Evolutionary conservation across 2,113 vertebrate genomes (phyloP).

Genomic region (Gambusia affinis): DNA sequence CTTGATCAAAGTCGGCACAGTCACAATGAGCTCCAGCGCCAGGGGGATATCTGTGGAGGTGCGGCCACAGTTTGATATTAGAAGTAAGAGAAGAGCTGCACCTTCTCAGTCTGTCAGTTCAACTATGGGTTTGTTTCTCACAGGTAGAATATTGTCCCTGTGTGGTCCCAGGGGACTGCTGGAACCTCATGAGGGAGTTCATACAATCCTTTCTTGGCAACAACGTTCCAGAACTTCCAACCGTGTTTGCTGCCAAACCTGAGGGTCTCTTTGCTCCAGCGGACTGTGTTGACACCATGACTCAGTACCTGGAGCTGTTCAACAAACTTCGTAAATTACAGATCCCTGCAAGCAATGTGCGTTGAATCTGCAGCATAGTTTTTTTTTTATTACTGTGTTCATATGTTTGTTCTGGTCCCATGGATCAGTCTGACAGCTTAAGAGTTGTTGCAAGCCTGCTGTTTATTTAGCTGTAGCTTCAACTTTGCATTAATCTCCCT

Average conservation of each 20-base stretch:
- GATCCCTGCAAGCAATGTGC: conserved; percentile 87
- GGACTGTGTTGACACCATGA: conserved; percentile 90
- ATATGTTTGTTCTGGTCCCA: conserved; percentile 39
- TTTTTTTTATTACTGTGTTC: conserved; percentile 18
- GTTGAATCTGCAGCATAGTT: conserved; percentile 65
- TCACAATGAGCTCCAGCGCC: conserved; percentile 94
- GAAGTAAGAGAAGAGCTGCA: fast-evolving
- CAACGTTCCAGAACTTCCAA: conserved; percentile 85
- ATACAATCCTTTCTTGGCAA: conserved; percentile 92
- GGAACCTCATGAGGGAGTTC: conserved; percentile 95
- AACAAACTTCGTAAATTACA: conserved; percentile 96
- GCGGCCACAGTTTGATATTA: neutral
- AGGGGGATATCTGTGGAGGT: conserved; percentile 97
- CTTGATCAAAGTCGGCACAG: conserved; percentile 92
- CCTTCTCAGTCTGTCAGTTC: neutral
- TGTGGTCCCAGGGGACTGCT: conserved; percentile 95
- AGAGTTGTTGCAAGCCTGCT: conserved; percentile 25
- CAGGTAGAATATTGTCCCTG: conserved; percentile 97
- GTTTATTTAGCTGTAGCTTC: conserved; percentile 4
- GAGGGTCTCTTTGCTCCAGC: conserved; percentile 87
- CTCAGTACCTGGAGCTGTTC: conserved; percentile 97
- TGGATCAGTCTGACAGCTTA: conserved; percentile 23
- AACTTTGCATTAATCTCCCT: neutral
- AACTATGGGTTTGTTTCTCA: conserved; percentile 23
- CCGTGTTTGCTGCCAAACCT: conserved; percentile 86